phyloP scores from a whole-genome alignment of 2,888 invertebrate genomes.

The Branchellion lobata region DNA sequence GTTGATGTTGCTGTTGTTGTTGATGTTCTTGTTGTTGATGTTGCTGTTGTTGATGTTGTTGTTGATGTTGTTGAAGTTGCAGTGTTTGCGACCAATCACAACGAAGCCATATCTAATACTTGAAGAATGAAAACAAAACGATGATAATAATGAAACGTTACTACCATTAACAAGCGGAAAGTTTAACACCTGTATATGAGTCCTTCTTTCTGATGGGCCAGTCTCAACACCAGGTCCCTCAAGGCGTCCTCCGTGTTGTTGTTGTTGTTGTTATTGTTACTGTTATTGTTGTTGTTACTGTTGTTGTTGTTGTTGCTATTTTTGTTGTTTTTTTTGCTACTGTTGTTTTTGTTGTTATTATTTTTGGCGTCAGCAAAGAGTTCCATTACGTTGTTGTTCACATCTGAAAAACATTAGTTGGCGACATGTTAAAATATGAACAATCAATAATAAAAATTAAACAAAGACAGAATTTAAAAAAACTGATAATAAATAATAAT shows the following conservation, averaged over 20 bases:
- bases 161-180: no score
- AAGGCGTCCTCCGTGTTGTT: background rate
- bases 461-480: background rate
- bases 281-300: background rate
- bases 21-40: background rate
- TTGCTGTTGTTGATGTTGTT: slow-evolving; percentile 2
- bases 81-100: no score
- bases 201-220: slow-evolving; percentile 21
- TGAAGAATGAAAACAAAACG: no score
- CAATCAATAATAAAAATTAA: background rate
- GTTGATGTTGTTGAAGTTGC: background rate
- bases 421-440: no score
- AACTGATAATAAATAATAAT: background rate
- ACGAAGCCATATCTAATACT: no score
- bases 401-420: no score
- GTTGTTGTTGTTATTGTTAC: background rate
- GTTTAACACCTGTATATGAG: slow-evolving; percentile 28
- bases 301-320: background rate
- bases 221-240: slow-evolving; percentile 2
- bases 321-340: no score
- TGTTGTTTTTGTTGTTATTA: no score
- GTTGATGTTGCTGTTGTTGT: no score
- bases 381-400: no score
- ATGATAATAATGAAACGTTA: no score
- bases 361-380: no score